phyloP scores from a whole-genome alignment of 2,888 invertebrate species.

The Magallana nippona region DNA sequence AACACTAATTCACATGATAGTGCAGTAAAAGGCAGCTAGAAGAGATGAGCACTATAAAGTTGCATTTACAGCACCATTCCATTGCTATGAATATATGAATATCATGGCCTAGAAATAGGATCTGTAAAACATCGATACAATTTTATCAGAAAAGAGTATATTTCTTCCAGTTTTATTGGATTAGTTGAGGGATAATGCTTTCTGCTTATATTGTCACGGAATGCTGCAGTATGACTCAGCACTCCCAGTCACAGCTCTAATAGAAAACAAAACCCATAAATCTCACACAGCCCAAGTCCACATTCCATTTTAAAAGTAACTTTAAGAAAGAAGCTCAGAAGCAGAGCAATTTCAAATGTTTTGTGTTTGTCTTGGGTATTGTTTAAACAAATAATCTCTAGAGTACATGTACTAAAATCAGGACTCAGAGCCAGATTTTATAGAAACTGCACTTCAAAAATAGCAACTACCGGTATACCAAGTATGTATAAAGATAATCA shows the following conservation, averaged over 20 bases:
- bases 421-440: too few relatives aligned
- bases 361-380: too few relatives aligned
- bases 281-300: not conserved
- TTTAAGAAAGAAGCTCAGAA: too few relatives aligned
- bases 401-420: too few relatives aligned
- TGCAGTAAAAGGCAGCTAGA: not conserved
- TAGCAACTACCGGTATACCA: too few relatives aligned
- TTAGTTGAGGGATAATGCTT: conserved; percentile 21
- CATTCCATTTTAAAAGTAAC: too few relatives aligned
- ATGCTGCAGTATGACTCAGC: conserved; percentile 15
- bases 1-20: not conserved
- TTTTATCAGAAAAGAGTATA: conserved; percentile 14
- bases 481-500: too few relatives aligned
- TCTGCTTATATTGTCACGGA: conserved; percentile 30
- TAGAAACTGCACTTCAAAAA: too few relatives aligned
- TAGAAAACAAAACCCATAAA: conserved; percentile 3
- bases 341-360: too few relatives aligned
- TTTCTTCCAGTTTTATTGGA: conserved; percentile 20
- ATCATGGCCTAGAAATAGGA: conserved; percentile 1
- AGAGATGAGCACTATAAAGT: not conserved
- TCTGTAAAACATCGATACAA: conserved; percentile 13
- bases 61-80: not conserved
- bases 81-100: conserved; percentile 3
- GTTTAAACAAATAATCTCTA: too few relatives aligned
- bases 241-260: not conserved